Evolutionary conservation across 53 echinoderm and acorn worm species (phyloP).

Genomic region (Antedon mediterranea): DNA sequence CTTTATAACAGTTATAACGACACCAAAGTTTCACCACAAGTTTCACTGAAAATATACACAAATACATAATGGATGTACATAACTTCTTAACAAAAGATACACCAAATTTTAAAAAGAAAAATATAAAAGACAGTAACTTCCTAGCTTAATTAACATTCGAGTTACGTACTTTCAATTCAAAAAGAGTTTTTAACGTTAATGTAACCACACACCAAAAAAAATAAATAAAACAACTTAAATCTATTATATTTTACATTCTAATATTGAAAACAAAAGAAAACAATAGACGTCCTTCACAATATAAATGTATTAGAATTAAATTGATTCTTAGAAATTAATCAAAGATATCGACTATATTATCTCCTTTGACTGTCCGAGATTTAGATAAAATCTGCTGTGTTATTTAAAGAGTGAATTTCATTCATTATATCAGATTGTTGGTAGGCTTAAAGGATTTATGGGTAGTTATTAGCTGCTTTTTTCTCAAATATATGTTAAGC

Average conservation of each 20-base stretch:
- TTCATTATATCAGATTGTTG: background rate
- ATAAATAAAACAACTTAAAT: background rate
- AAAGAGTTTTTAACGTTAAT: no score
- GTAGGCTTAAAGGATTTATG: background rate
- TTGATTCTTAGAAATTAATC: background rate
- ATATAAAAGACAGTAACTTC: no score
- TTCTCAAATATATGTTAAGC: background rate
- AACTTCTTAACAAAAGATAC: no score
- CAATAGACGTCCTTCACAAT: background rate
- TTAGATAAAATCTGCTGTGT: background rate
- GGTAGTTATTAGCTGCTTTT: background rate
- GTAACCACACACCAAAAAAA: no score
- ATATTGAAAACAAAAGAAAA: background rate
- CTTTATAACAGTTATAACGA: no score
- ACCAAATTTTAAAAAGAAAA: no score
- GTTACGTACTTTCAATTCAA: no score
- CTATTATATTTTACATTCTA: background rate
- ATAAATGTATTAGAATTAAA: background rate
- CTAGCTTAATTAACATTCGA: no score
- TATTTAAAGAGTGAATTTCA: conserved; percentile 1
- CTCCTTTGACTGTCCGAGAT: background rate
- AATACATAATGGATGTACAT: no score
- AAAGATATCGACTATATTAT: background rate
- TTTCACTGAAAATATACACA: no score
- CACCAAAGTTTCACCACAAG: no score